Percentiles rank a stretch among this genome's conserved stretches.
These are phyloP conservation scores for Tachysurus fulvidraco DNA, from an alignment of 2,113 vertebrate genomes.

Conservation along the genomic window DNA sequence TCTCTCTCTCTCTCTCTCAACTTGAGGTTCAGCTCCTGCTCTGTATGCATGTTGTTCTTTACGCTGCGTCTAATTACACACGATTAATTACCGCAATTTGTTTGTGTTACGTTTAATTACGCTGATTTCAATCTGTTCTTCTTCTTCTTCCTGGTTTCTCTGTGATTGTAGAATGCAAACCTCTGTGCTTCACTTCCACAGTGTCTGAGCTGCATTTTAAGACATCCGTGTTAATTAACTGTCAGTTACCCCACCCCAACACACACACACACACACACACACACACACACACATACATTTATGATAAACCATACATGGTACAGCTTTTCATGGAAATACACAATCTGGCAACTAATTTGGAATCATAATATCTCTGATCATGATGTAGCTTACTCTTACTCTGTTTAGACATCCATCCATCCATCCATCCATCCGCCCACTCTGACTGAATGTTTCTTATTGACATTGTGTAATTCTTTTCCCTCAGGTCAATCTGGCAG, in stretches of 20 bases:
- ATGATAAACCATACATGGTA: not conserved
- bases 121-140: constrained; percentile 53
- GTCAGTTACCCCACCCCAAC: not conserved
- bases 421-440: not conserved
- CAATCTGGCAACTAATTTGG: not conserved
- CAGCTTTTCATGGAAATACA: not conserved
- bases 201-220: not conserved
- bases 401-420: not conserved
- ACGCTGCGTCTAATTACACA: constrained; percentile 8
- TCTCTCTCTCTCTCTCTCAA: not conserved
- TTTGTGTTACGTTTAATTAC: constrained; percentile 64
- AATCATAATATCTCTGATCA: not conserved
- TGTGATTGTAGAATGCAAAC: not conserved
- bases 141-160: not conserved
- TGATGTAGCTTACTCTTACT: not conserved
- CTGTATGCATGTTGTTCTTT: not conserved
- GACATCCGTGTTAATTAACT: not conserved
- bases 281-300: not conserved
- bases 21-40: not conserved
- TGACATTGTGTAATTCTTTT: not conserved
- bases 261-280: not conserved
- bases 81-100: constrained; percentile 54
- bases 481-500: not conserved
- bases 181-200: not conserved
- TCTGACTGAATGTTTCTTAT: not conserved